A percentile compares a stretch with the other conserved stretches of the same genome.
Conservation (phyloP, 64 coral and sea anemone genomes). For the Pocillopora damicornis region DNA sequence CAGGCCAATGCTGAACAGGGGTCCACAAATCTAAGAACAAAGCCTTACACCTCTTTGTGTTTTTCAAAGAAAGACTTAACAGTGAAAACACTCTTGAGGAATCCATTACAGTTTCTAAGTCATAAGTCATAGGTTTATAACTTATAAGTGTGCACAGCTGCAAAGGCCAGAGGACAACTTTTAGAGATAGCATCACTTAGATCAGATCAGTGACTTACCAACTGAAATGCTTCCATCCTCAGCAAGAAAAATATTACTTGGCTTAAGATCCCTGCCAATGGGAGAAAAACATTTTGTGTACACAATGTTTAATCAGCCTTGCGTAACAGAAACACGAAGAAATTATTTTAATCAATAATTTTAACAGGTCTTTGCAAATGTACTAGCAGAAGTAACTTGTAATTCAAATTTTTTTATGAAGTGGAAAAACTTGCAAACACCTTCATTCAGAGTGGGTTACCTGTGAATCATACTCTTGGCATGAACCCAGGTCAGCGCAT, state of each 20-base stretch:
- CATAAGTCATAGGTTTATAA: too few relatives aligned
- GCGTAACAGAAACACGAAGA: too few relatives aligned
- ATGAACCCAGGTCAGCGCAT: slow-evolving; percentile 89
- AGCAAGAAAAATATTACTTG: slow-evolving; percentile 97
- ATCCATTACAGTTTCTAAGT: too few relatives aligned
- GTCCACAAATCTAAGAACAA: too few relatives aligned
- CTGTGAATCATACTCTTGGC: slow-evolving; percentile 93
- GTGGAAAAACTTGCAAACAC: not conserved
- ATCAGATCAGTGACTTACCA: slow-evolving; percentile 42
- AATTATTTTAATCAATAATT: too few relatives aligned
- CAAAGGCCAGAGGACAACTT: not conserved
- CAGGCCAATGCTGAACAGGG: too few relatives aligned
- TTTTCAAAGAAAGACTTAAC: too few relatives aligned
- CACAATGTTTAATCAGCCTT: not conserved
- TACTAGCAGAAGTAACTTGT: not conserved
- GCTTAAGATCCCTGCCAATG: slow-evolving; percentile 81
- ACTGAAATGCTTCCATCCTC: slow-evolving; percentile 79
- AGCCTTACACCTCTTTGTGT: too few relatives aligned
- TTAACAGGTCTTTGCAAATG: too few relatives aligned
- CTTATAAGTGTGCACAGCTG: too few relatives aligned
- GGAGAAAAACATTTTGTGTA: not conserved
- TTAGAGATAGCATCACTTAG: not conserved
- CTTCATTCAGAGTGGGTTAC: slow-evolving; percentile 22
- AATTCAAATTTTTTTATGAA: too few relatives aligned
- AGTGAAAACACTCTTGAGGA: too few relatives aligned